These are phyloP conservation scores for Kryphioiulus occultus DNA, from an alignment of 2,888 invertebrate genomes.

Conservation along the genomic window DNA sequence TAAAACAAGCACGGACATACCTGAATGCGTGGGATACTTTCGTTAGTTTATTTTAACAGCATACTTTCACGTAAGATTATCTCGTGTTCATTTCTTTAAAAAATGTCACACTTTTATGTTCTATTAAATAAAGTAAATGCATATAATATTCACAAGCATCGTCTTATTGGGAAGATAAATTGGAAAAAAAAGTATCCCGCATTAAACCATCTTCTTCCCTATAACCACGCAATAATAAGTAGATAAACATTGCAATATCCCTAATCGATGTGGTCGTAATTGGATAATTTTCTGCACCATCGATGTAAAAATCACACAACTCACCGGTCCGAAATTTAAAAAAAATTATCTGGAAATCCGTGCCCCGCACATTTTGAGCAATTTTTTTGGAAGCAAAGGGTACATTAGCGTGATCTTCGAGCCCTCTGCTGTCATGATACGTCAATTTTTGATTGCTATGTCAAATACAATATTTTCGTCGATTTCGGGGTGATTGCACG, in stretches of 20 bases:
- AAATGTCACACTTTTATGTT: neutral
- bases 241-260: slow-evolving; percentile 29
- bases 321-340: neutral
- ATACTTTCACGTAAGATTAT: too few relatives aligned
- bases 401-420: neutral
- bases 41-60: too few relatives aligned
- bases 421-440: neutral
- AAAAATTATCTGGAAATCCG: neutral
- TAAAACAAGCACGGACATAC: too few relatives aligned
- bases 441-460: neutral
- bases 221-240: neutral
- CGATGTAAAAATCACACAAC: neutral
- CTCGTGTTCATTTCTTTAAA: too few relatives aligned
- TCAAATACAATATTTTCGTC: neutral
- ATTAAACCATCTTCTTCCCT: neutral
- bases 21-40: too few relatives aligned
- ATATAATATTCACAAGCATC: neutral
- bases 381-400: neutral
- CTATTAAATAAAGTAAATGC: neutral
- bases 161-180: neutral
- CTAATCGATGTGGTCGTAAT: neutral
- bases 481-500: neutral
- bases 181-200: neutral
- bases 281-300: neutral
- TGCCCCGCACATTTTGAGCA: neutral